These are phyloP conservation scores for Penaeus chinensis DNA, from an alignment of 1,140 invertebrate species.

Conservation along the genomic window DNA sequence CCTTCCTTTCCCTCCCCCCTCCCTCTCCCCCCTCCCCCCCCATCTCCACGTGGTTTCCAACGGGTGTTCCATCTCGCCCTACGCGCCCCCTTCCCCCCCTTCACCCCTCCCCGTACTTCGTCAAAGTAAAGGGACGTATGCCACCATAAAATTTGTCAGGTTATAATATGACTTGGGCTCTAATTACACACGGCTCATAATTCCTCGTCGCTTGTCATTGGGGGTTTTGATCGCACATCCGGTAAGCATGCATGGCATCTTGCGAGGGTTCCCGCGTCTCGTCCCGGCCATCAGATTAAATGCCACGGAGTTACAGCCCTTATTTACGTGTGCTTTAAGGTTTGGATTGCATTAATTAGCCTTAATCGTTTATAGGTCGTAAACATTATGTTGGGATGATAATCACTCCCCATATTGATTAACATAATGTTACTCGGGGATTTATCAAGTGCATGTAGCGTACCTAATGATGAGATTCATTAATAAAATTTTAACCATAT, in stretches of 20 bases:
- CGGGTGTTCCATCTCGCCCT: too few species aligned
- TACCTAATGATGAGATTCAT: too few species aligned
- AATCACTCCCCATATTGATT: too few species aligned
- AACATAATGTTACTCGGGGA: too few species aligned
- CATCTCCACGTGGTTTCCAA: not conserved
- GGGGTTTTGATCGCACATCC: constrained; percentile 18
- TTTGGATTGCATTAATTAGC: too few species aligned
- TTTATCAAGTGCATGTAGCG: too few species aligned
- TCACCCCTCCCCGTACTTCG: constrained; percentile 1
- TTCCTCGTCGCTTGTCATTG: constrained; percentile 39
- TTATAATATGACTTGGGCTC: constrained; percentile 35
- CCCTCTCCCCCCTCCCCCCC: not conserved
- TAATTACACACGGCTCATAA: constrained; percentile 49
- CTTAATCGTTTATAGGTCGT: too few species aligned
- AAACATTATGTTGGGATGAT: not conserved
- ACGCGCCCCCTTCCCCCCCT: not conserved
- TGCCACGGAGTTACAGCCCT: constrained; percentile 10
- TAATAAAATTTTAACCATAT: too few species aligned
- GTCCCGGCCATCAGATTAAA: constrained; percentile 17
- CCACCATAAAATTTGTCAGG: constrained; percentile 43
- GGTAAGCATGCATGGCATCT: constrained; percentile 44
- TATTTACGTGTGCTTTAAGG: not conserved
- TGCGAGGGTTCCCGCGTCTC: not conserved
- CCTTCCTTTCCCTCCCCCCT: not conserved
- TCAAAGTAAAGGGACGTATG: constrained; percentile 28